Evolutionary conservation across 2,797 vertebrate genomes (phyloP), one percentile per base, ranked within the genome.

Genomic region (Antrozous pallidus): DNA sequence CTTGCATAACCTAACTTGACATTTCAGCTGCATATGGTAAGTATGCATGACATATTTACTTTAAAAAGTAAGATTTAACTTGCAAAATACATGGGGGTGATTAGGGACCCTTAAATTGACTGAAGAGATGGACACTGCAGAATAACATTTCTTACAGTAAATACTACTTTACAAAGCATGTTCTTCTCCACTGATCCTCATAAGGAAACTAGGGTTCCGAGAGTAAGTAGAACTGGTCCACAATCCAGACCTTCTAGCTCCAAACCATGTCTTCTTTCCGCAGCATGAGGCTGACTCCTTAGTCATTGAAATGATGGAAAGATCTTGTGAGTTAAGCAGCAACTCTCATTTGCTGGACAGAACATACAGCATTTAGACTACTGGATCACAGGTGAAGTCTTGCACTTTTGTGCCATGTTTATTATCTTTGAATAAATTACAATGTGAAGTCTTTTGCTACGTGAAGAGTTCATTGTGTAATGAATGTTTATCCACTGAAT

Each of bases 11-110:
- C 11, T 49, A 73, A 16, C 38, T 38, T 73, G 8, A 93, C 63
- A 73, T 81, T 63, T 94, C 54, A 74, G 18, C 12, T 79, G 42
- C 56, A 42, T 45, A 33, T 45, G 13, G 17, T 49, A 10, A 36
- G 20, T 70, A 54, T 88, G 16, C n/a, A 40, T 82, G 6, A 16
- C 16, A 18, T 13, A 89, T 36, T 71, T 85, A 89, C 70, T 88
- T 92, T 91, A 36, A 94, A 84, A 87, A 24, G 47, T 91, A 91
- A 85, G 18, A 63, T 65, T 82, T 93, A 75, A 81, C 85, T 89
- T 88, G n/a, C n/a, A 74, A 95, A 94, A 56, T 89, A 73, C 22
- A 49, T 61, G 22, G 58, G 38, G 38, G 26, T 74, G 75, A 47
- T 45, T 82, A 85, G 24, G 36, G 9, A 77, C 47, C 18, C 17